Percentiles rank a stretch among this genome's conserved stretches.
These are phyloP conservation scores for Lepidonotus clava DNA, from an alignment of 2,888 invertebrate genomes.

Conservation along the genomic window DNA sequence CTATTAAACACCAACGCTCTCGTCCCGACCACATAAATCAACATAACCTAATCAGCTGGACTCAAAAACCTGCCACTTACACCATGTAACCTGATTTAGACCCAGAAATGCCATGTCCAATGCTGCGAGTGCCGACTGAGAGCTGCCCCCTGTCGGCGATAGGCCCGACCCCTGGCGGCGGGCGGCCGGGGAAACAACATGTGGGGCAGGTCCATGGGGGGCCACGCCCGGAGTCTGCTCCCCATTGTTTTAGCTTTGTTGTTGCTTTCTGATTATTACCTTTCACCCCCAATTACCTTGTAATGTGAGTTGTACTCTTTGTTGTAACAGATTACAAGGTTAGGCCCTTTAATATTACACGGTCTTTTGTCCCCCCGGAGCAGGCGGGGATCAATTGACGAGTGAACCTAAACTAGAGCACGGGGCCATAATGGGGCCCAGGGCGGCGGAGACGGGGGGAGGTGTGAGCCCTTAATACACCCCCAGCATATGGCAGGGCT, in stretches of 20 bases:
- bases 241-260: constrained; percentile 13
- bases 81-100: not conserved
- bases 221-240: not conserved
- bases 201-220: not conserved
- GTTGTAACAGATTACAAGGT: constrained; percentile 24
- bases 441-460: not conserved
- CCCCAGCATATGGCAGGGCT: not conserved
- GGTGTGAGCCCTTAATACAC: not conserved
- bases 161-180: not conserved
- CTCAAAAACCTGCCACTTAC: constrained; percentile 26
- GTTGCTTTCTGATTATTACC: constrained; percentile 1
- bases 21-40: not conserved
- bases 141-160: not conserved
- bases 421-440: not conserved
- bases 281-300: constrained; percentile 23
- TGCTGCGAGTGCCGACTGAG: not conserved
- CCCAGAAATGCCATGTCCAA: not conserved
- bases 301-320: constrained; percentile 18
- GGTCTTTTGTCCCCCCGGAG: not conserved
- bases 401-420: constrained; percentile 2
- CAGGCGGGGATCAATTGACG: not conserved
- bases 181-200: constrained; percentile 6
- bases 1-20: not conserved
- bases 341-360: not conserved
- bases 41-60: constrained; percentile 13